A percentile compares a stretch with the other conserved stretches of the same genome.
Conservation (phyloP, 2,797 vertebrate genomes). For the Microctenopoma steveboyesi region DNA sequence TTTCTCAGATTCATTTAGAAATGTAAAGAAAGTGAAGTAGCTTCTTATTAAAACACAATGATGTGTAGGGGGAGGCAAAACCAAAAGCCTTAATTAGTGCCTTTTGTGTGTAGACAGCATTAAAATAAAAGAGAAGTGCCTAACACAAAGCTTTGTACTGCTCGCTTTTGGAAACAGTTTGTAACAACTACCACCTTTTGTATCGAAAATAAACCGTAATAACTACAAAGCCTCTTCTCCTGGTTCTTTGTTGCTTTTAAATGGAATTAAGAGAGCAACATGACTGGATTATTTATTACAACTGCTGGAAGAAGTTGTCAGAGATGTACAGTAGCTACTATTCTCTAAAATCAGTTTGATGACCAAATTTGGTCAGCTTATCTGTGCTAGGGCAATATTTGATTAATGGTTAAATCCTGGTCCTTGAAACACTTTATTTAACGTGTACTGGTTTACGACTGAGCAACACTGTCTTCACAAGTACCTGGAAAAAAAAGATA, state of each 20-base stretch:
- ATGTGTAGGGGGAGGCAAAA: neutral
- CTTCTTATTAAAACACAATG: no score
- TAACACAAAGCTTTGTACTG: neutral
- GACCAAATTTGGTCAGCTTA: no score
- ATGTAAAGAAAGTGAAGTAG: neutral
- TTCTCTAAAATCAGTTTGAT: no score
- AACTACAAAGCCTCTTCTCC: neutral
- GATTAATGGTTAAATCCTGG: no score
- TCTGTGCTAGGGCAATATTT: no score
- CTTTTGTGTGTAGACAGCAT: neutral
- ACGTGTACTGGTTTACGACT: no score
- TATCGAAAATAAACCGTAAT: slow-evolving; percentile 38
- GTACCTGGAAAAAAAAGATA: no score
- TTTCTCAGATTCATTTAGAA: neutral
- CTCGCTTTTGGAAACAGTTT: neutral
- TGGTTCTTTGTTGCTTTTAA: slow-evolving; percentile 2
- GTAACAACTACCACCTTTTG: neutral
- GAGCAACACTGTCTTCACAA: no score
- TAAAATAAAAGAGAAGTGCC: neutral
- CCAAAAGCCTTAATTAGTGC: neutral
- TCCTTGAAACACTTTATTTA: no score
- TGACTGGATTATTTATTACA: neutral
- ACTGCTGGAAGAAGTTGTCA: neutral
- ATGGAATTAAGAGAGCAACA: neutral
- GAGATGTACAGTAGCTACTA: no score